phyloP scores from a whole-genome alignment of 2,113 vertebrate genomes.

The Myrmophylax atrothorax region DNA sequence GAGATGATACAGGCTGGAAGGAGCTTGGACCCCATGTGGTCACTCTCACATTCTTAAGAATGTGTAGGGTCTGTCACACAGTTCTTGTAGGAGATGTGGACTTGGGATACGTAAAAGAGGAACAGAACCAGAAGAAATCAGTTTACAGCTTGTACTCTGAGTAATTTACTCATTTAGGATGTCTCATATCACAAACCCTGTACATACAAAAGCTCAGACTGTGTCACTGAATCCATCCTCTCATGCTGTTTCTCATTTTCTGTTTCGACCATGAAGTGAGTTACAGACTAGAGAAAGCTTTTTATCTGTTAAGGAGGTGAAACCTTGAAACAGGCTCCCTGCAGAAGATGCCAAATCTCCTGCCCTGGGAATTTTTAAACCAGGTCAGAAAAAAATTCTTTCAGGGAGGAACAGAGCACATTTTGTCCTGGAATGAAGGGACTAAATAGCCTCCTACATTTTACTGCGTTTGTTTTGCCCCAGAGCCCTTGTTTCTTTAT shows the following conservation, averaged over 20 bases:
- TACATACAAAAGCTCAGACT: not conserved
- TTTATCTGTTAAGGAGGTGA: conserved; percentile 5
- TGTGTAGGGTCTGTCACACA: not conserved
- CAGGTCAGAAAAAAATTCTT: conserved; percentile 8
- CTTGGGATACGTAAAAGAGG: not conserved
- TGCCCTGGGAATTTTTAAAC: not conserved
- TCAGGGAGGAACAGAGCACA: not conserved
- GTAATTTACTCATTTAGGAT: not conserved
- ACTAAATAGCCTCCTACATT: not conserved
- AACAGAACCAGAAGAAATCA: not conserved
- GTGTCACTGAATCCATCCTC: not conserved
- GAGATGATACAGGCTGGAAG: not conserved
- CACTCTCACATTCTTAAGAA: not conserved
- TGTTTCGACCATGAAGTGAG: not conserved
- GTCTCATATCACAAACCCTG: not conserved
- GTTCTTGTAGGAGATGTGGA: not conserved
- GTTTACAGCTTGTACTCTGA: not conserved
- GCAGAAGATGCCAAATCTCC: not conserved
- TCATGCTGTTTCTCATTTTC: not conserved
- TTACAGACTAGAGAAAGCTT: not conserved
- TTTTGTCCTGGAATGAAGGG: not conserved
- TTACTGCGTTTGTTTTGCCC: not conserved
- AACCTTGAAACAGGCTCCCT: conserved; percentile 15
- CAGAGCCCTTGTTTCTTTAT: not conserved
- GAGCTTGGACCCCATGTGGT: not conserved